These are phyloP conservation scores for Cyrtonyx montezumae DNA, from an alignment of 2,113 vertebrate genomes.

Conservation along the genomic window DNA sequence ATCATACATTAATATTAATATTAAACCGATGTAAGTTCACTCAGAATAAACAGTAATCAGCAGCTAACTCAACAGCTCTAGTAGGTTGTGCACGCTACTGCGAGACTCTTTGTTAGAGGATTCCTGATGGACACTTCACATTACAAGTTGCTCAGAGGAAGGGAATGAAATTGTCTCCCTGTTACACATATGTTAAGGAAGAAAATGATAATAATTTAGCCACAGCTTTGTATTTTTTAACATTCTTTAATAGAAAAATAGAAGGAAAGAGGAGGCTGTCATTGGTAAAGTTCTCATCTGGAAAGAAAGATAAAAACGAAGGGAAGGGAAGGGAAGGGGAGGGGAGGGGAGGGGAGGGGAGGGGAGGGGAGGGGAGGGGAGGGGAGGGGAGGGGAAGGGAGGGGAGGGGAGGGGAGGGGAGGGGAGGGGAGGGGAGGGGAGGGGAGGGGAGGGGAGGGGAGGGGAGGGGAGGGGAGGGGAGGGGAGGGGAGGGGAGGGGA, in stretches of 20 bases:
- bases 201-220: not conserved
- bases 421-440: no score
- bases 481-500: no score
- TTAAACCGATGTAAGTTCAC: not conserved
- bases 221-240: not conserved
- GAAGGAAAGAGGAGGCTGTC: not conserved
- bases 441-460: no score
- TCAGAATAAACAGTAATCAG: not conserved
- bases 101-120: not conserved
- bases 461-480: no score
- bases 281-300: not conserved
- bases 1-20: not conserved
- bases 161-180: not conserved
- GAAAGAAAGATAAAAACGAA: no score
- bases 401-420: no score
- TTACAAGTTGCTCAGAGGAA: not conserved
- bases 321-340: no score
- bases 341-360: no score
- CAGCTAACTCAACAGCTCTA: not conserved
- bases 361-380: no score
- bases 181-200: not conserved
- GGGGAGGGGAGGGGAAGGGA: no score
- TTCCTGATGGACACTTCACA: not conserved
- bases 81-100: not conserved
- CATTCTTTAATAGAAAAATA: not conserved